Evolutionary conservation across 23 tunicate species (phyloP).

Genomic region (Trididemnum nubilum): DNA sequence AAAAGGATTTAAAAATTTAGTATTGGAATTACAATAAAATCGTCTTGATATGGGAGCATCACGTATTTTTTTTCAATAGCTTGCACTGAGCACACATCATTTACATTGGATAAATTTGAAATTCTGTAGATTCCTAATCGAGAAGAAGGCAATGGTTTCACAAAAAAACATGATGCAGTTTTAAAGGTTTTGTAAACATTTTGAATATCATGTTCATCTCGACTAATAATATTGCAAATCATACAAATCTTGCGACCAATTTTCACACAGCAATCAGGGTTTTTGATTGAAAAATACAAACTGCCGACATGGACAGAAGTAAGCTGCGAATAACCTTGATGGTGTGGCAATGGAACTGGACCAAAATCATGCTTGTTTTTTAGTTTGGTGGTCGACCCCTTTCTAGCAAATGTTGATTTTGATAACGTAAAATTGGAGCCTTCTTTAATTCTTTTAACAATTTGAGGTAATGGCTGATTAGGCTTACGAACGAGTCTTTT

Average conservation of each 20-base stretch:
- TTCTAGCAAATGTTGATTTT: no score
- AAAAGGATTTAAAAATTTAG: no score
- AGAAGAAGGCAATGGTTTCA: neutral
- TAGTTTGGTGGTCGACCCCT: no score
- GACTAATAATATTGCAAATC: neutral
- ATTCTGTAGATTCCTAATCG: neutral
- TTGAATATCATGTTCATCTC: neutral
- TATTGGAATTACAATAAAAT: constrained; percentile 25
- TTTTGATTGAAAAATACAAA: neutral
- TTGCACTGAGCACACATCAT: neutral
- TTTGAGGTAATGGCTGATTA: constrained; percentile 38
- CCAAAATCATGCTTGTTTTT: no score
- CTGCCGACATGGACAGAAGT: neutral
- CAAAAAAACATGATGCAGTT: neutral
- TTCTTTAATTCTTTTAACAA: constrained; percentile 26
- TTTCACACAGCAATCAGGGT: constrained; percentile 11
- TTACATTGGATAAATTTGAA: constrained; percentile 13
- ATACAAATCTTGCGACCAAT: neutral
- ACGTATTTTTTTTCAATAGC: constrained; percentile 32
- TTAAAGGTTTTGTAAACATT: neutral
- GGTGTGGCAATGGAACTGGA: no score
- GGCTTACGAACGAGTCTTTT: constrained; percentile 42
- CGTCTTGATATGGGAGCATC: constrained; percentile 24
- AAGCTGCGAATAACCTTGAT: no score
- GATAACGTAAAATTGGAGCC: no score